Evolutionary conservation across 2,797 vertebrate genomes (phyloP).

Genomic region (Lateolabrax maculatus): DNA sequence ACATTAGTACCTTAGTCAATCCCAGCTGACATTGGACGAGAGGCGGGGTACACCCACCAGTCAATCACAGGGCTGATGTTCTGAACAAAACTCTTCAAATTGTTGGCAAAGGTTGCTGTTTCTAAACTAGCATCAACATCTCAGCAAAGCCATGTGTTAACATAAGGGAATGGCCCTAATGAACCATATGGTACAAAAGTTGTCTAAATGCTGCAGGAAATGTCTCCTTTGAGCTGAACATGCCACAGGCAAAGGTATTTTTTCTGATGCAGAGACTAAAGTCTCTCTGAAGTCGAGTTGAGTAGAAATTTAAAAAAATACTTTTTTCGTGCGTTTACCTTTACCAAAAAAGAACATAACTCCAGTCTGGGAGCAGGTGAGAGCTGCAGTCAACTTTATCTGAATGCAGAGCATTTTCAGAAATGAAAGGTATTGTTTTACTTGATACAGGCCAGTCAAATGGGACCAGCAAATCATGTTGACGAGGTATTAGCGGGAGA

Average conservation of each 20-base stretch:
- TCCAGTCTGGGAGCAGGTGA: neutral
- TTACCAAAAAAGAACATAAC: neutral
- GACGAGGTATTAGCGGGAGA: slow-evolving; percentile 13
- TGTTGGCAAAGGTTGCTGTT: neutral
- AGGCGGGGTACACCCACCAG: too few relatives aligned
- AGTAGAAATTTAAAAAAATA: neutral
- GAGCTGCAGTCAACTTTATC: neutral
- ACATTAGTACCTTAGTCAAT: too few relatives aligned
- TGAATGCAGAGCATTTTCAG: neutral
- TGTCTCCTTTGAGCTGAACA: slow-evolving; percentile 15
- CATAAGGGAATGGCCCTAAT: neutral
- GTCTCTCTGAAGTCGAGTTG: slow-evolving; percentile 4
- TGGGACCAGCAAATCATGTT: slow-evolving; percentile 10
- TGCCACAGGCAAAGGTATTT: slow-evolving; percentile 7
- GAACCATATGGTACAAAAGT: neutral
- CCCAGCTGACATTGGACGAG: too few relatives aligned
- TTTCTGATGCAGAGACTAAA: neutral
- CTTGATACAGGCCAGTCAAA: neutral
- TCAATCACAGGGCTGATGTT: too few relatives aligned
- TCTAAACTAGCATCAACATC: neutral
- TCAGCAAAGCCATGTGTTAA: neutral
- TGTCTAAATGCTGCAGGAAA: slow-evolving; percentile 21
- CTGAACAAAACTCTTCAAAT: neutral
- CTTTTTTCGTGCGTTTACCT: slow-evolving; percentile 12
- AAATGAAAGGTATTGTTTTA: neutral